Conservation (phyloP, 2,888 invertebrate genomes). For the Drosophila birchii region DNA sequence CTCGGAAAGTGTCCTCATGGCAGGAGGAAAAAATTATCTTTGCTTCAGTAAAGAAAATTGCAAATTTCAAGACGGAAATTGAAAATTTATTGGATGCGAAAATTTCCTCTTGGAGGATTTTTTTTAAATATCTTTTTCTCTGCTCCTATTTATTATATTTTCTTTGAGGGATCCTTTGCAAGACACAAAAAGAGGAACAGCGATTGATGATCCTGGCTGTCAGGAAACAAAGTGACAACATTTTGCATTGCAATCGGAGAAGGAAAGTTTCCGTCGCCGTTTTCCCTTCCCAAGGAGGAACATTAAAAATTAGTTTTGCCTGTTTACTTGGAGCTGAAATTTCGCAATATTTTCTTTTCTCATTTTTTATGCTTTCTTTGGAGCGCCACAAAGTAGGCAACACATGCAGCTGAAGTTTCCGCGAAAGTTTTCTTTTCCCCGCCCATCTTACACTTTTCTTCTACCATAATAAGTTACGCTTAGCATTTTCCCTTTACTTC, state of each 20-base stretch:
- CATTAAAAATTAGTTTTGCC: conserved; percentile 66
- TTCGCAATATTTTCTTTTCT: conserved; percentile 42
- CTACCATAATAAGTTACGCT: conserved; percentile 54
- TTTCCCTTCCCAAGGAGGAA: neutral
- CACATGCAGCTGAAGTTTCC: conserved; percentile 68
- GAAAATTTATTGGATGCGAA: conserved; percentile 64
- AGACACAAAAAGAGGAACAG: conserved; percentile 11
- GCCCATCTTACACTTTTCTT: neutral
- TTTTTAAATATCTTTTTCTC: neutral
- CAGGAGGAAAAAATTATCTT: conserved; percentile 48
- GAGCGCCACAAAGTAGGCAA: conserved; percentile 55
- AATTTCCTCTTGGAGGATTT: conserved; percentile 45
- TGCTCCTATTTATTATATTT: neutral
- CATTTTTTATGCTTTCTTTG: conserved; percentile 41
- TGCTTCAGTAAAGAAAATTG: conserved; percentile 61
- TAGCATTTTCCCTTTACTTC: conserved; percentile 10
- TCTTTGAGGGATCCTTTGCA: conserved; percentile 11
- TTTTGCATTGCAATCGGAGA: conserved; percentile 45
- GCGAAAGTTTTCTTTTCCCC: conserved; percentile 50
- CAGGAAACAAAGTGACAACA: conserved; percentile 48
- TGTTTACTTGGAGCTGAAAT: conserved; percentile 45
- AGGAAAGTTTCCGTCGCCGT: conserved; percentile 2
- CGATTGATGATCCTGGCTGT: conserved; percentile 41
- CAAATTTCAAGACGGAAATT: conserved; percentile 60
- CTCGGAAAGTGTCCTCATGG: conserved; percentile 13